Evolutionary conservation across 2,797 vertebrate genomes (phyloP).

Genomic region (Crypturellus tataupa): DNA sequence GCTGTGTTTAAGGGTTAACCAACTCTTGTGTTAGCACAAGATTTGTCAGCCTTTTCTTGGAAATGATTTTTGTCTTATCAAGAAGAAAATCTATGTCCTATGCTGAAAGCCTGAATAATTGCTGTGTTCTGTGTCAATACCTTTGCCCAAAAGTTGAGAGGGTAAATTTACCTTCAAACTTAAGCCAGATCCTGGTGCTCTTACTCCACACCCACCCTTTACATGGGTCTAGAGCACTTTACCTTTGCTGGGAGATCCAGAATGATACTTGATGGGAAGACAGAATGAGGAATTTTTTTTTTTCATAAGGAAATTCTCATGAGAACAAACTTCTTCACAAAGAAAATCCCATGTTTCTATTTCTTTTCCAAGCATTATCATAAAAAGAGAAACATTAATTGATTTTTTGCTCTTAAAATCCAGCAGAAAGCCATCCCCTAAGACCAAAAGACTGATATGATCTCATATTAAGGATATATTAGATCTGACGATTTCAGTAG

Average conservation of each 20-base stretch:
- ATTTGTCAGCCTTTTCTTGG: neutral
- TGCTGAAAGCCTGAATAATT: neutral
- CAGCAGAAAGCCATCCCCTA: neutral
- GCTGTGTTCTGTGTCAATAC: neutral
- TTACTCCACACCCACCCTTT: neutral
- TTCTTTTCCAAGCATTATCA: neutral
- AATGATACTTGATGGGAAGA: neutral
- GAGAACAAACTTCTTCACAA: neutral
- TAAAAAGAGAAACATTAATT: neutral
- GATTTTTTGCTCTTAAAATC: neutral
- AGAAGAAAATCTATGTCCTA: neutral
- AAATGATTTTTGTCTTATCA: neutral
- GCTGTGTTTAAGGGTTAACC: neutral
- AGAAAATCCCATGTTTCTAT: neutral
- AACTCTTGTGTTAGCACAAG: neutral
- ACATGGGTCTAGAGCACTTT: neutral
- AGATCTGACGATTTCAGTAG: neutral
- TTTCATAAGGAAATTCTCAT: neutral
- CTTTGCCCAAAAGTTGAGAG: neutral
- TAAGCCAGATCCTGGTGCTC: neutral
- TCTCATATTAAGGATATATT: conserved; percentile 6
- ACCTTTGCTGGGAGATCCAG: neutral
- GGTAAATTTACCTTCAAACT: neutral
- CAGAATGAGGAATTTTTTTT: neutral
- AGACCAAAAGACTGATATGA: conserved; percentile 18